Conservation (phyloP, 2,113 vertebrate species). For the Heterotilapia buettikoferi region DNA sequence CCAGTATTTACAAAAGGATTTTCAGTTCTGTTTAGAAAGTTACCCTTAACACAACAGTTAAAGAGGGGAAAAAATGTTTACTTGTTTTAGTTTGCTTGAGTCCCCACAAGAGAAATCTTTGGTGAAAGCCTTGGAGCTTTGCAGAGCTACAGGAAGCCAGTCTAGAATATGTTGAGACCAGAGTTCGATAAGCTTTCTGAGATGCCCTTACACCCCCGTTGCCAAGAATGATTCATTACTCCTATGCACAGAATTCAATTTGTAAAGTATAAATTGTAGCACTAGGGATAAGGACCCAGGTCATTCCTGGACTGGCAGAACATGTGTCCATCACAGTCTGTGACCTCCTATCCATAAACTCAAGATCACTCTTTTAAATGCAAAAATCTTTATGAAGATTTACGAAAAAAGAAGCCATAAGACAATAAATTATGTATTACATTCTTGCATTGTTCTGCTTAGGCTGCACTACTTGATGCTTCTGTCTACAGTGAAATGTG, state of each 20-base stretch:
- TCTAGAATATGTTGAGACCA: background rate
- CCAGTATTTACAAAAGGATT: background rate
- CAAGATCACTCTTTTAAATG: background rate
- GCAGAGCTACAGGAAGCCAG: background rate
- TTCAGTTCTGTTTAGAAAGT: background rate
- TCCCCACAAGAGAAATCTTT: background rate
- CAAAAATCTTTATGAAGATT: background rate
- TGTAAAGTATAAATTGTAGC: background rate
- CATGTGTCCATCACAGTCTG: background rate
- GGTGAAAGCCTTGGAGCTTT: background rate
- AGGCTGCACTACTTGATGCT: background rate
- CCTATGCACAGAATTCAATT: background rate
- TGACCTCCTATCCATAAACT: background rate
- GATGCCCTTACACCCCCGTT: background rate
- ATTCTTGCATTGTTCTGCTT: background rate
- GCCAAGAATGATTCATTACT: background rate
- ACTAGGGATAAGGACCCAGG: background rate
- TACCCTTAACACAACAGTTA: background rate
- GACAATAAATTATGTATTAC: background rate
- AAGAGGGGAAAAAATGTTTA: background rate
- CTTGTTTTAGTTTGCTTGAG: background rate
- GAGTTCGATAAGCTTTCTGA: background rate
- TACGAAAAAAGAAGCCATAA: background rate
- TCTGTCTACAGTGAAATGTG: background rate
- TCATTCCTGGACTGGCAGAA: background rate